Conservation (phyloP, 2,797 vertebrate species). For the Acomys russatus region DNA sequence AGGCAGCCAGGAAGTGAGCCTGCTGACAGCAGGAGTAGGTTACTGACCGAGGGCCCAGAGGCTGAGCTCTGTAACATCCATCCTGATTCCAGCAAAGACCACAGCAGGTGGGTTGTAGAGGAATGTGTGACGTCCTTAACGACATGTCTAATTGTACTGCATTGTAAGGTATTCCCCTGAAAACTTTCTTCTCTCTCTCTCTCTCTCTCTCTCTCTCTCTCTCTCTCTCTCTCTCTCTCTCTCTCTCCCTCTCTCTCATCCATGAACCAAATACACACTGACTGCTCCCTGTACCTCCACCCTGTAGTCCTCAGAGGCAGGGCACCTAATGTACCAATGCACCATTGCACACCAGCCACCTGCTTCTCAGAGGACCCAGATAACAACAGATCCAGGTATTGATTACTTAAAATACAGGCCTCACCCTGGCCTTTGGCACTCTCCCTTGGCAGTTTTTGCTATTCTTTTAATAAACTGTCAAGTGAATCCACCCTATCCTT, state of each 20-base stretch:
- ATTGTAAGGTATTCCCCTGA: background rate
- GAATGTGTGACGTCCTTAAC: background rate
- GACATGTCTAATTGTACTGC: background rate
- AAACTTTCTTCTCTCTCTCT: too few species aligned
- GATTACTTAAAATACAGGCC: background rate
- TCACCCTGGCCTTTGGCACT: background rate
- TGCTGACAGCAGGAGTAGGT: background rate
- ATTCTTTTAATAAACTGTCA: background rate
- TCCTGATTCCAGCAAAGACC: background rate
- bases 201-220: too few species aligned
- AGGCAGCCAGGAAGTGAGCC: background rate
- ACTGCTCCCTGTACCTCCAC: background rate
- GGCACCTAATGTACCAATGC: background rate
- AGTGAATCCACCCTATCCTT: background rate
- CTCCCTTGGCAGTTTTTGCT: background rate
- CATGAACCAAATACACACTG: background rate
- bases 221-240: background rate
- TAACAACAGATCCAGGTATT: background rate
- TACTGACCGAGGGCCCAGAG: background rate
- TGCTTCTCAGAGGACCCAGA: background rate
- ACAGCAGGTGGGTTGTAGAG: background rate
- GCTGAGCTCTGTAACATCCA: background rate
- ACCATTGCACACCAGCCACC: background rate
- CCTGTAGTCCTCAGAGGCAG: background rate
- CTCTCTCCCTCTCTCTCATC: background rate